Base-by-base conservation (phyloP, 1,140 invertebrate species). In the Teleogryllus occipitalis region DNA sequence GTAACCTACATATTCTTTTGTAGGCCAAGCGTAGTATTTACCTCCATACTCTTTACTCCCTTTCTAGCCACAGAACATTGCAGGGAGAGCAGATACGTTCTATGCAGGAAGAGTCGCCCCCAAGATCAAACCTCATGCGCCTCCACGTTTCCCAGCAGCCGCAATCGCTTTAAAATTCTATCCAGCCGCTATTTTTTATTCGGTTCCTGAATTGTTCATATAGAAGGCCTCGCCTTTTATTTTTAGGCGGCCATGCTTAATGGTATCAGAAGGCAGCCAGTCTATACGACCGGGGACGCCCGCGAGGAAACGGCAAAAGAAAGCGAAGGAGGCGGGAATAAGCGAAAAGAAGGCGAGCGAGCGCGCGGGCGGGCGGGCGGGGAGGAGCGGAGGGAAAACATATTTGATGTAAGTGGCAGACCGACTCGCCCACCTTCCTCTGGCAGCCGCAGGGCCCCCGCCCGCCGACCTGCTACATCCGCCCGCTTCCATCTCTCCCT, bases 81-180 rank as follows among this genome's bases (percentile, higher is more conserved):
- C 27, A 39, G 27, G 27, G 27, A 1, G 27, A 39, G 27, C 27
- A n/a, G 27, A 39, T 39, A 39, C 27, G 27, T 39, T 39, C 27
- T 39, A 39, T 39, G 27, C 27, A 39, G 27, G 27, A 39, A 39
- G 27, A 39, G 27, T 39, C 27, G 27, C 27, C 1, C 27, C 27
- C 27, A 39, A 39, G 27, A 39, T 39, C 27, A 39, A 39, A 39
- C 27, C 27, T 39, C 27, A 2, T 39, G 27, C 27, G 27, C 27
- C 27, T 39, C 27, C 27, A 39, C 27, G 27, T 39, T 39, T 39
- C 27, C 27, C 5, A 1, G 27, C 27, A 39, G 27, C 27, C 27
- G 54, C 54, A 65, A 65, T 65, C 54, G 54, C 54, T 65, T 65
- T 65, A 65, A 54, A 65, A 65, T 65, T 65, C 54, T 65, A 65